Conservation (phyloP, 2,113 vertebrate genomes). For the Nestor notabilis region DNA sequence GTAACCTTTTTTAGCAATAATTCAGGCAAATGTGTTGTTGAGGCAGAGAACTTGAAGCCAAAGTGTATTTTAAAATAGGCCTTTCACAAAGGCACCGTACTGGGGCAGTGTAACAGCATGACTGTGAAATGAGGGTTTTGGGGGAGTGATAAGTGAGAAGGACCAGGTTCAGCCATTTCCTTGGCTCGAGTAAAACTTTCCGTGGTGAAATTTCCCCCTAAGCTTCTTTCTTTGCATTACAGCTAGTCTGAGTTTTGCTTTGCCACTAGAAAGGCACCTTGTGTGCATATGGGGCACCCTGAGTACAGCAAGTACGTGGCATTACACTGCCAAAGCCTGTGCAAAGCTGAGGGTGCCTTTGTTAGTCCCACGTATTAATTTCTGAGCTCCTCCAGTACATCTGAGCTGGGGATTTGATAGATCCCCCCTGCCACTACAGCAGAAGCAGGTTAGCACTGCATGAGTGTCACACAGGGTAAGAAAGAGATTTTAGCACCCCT, state of each 20-base stretch:
- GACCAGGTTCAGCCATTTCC: neutral
- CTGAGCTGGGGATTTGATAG: neutral
- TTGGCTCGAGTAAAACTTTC: neutral
- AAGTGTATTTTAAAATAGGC: neutral
- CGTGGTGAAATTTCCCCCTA: rapidly evolving
- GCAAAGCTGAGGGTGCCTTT: neutral
- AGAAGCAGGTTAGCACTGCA: neutral
- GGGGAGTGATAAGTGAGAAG: neutral
- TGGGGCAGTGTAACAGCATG: neutral
- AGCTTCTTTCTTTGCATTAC: neutral
- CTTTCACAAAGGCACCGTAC: neutral
- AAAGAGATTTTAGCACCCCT: neutral
- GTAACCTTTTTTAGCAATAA: neutral
- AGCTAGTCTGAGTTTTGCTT: neutral
- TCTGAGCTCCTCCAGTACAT: rapidly evolving
- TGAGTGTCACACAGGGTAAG: neutral
- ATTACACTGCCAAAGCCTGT: neutral
- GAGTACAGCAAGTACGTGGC: neutral
- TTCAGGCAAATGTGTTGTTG: neutral
- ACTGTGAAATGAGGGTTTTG: neutral
- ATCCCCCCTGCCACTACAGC: neutral
- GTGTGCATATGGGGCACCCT: rapidly evolving
- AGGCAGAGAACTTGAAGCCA: neutral
- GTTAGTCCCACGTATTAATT: neutral
- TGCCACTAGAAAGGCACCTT: neutral